phyloP scores from a whole-genome alignment of 2,888 invertebrate genomes.

The Ganaspis brasiliensis region DNA sequence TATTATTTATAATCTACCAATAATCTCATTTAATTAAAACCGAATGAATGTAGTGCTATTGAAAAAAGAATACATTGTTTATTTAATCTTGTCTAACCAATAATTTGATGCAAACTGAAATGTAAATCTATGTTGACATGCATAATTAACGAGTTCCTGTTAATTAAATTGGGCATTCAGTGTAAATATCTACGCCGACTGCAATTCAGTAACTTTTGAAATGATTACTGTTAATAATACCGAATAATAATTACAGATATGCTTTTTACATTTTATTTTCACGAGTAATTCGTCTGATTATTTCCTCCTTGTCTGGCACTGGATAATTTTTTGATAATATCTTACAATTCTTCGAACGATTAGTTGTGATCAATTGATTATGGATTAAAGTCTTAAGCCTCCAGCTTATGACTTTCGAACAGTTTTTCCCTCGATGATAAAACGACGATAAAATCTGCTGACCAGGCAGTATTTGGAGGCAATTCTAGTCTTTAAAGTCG shows the following conservation, averaged over 20 bases:
- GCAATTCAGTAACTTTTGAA: background rate
- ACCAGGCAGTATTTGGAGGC: constrained; percentile 27
- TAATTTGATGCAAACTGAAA: background rate
- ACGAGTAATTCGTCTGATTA: background rate
- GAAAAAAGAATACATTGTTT: background rate
- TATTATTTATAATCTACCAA: too few species aligned
- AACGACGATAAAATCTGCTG: constrained; percentile 31
- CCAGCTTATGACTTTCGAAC: constrained; percentile 59
- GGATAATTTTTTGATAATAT: constrained; percentile 2
- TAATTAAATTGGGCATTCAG: constrained; percentile 8
- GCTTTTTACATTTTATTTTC: background rate
- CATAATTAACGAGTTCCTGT: constrained; percentile 1
- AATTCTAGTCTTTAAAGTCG: background rate
- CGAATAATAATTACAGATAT: background rate
- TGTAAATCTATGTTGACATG: constrained; percentile 8
- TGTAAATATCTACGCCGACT: background rate
- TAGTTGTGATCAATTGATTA: constrained; percentile 60
- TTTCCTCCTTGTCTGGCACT: background rate
- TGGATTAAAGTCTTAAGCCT: constrained; percentile 62
- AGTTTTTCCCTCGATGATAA: constrained; percentile 35
- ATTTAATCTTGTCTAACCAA: background rate
- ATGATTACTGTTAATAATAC: constrained; percentile 1
- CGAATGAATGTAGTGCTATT: too few species aligned
- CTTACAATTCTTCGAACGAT: constrained; percentile 34
- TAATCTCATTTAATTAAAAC: too few species aligned